Evolutionary conservation across 1,140 invertebrate species (phyloP), one percentile per base, ranked within the genome.

Genomic region (Globodera ellingtonae): DNA sequence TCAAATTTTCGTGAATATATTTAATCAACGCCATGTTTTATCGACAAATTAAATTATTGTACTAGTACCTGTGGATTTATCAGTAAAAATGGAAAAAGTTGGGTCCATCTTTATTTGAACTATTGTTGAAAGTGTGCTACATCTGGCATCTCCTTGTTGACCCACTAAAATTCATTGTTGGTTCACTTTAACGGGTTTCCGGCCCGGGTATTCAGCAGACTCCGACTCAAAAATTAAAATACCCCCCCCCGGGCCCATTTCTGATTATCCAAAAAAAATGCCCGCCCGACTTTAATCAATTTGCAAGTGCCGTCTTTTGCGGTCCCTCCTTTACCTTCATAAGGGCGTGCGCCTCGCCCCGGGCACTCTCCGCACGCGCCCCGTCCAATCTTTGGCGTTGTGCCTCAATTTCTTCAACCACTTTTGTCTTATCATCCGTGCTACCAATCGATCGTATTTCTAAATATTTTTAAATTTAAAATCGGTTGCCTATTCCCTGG

Each of bases 351-450:
- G 75, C 24, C 21, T 69, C 46, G 24, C 15, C 46, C n/a, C 44
- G 69, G 47, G 52, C 62, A 77, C 48, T 77, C 67, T 44, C 21
- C 1, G n/a, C 46, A 47, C 35, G 18, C 1, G 52, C 46, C 46
- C 18, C 66, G 50, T 80, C 73, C 7, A 80, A 44, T 75, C 70
- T 21, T 10, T 72, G 70, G 59, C 59, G 24, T 67, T 80, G 69
- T 46, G 47, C 50, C 35, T 15, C 21, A 47, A 67, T 21, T 18
- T 72, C 79, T 5, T 80, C 56, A 5, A n/a, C 9, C 15, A n/a
- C 65, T 50, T 56, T 66, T 52, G 35, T 21, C 8, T 13, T 10
- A 48, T 80, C 79, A 15, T 78, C 47, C 15, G 35, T 24, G 48
- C 73, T 73, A 15, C 75, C 72, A 15, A 80, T 15, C 35, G 71